These are phyloP conservation scores for Vulpes lagopus DNA, from an alignment of 2,113 vertebrate species.

Conservation along the genomic window DNA sequence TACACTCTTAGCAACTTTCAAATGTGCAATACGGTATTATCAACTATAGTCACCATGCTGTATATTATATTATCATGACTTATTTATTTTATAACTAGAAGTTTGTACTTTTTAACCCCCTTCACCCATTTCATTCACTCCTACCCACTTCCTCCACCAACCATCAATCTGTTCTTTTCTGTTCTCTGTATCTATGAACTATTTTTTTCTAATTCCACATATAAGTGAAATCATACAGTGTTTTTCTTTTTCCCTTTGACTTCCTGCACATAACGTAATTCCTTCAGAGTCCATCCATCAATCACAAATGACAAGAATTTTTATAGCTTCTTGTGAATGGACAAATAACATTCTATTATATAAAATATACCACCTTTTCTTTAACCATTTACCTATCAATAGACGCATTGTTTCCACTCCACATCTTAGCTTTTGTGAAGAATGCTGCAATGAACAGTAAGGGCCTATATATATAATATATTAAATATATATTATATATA, in stretches of 20 bases:
- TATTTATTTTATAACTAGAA: neutral
- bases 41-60: neutral
- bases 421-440: neutral
- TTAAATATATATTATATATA: too few relatives aligned
- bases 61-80: neutral
- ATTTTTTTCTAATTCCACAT: neutral
- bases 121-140: neutral
- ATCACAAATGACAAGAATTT: neutral
- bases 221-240: neutral
- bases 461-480: neutral
- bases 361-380: neutral
- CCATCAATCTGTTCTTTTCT: neutral
- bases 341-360: neutral
- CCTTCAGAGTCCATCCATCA: neutral
- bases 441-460: neutral
- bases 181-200: neutral
- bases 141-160: neutral
- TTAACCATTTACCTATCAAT: neutral
- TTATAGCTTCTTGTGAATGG: neutral
- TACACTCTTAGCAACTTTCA: neutral
- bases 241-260: neutral
- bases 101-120: neutral
- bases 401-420: neutral
- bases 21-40: neutral
- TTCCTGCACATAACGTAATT: neutral